Base-by-base conservation (phyloP, 2,888 invertebrate species). In the Sarcophaga variegata region DNA sequence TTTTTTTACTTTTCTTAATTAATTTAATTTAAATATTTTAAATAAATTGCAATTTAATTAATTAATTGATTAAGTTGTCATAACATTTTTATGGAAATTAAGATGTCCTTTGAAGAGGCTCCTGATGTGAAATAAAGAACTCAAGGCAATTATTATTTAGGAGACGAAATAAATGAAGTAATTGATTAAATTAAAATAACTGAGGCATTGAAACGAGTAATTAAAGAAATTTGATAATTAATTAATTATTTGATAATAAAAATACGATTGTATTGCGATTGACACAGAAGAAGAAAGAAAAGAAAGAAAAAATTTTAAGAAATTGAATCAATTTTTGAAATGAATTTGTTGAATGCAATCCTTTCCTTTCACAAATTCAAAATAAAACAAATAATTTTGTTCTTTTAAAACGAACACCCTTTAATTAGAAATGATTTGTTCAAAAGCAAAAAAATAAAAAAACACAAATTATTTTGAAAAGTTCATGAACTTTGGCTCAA, bases 331-430 rank as follows among this genome's bases (percentile, higher is more conserved):
- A 83, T 77, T 83, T 12, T 82, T 25, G 54, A 37, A 72, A 66
- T 67, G 27, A 72, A 83, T 54, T 72, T 72, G 71, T 72, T 77
- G 27, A 72, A 77, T 72, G 60, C 62, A 45, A 67, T 78, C 78
- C 67, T 22, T 27, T 37, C 10, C 10, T 75, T 77, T 6, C 47
- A 25, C n/a, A 3, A n/a, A 62, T 37, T 67, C 47, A 1, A 3
- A 17, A 17, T 54, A 54, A 49, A 49, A 12, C 11, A 14, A 49
- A 49, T 14, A 49, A 49, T 49, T 14, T 14, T 49, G 14, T 14
- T 14, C 11, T 49, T 49, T 49, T 4, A 54, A 54, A 54, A 37
- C 10, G 0, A 54, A 54, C 54, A 12, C 54, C 12, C 49, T 49
- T 49, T 14, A 49, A 49, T 49, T 54, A 17, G 54, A 12, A 54